Percentiles rank a stretch among this genome's conserved stretches.
phyloP scores from a whole-genome alignment of 2,888 invertebrate genomes.

The Drosophila anomelani region DNA sequence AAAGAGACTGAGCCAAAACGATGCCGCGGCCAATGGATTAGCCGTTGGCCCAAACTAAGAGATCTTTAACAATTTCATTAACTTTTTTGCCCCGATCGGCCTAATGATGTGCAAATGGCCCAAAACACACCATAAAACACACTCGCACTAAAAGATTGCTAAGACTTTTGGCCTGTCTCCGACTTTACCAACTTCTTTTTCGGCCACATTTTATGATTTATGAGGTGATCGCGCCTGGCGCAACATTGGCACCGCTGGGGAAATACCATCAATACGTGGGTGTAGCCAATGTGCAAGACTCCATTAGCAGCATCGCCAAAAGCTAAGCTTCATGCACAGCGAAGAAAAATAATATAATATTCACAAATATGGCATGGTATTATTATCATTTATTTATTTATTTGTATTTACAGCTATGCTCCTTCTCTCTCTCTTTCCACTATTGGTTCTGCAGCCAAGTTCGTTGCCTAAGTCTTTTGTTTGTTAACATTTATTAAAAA shows the following conservation, averaged over 20 bases:
- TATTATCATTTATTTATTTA: not conserved
- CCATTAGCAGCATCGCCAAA: conserved; percentile 37
- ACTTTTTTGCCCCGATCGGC: conserved; percentile 44
- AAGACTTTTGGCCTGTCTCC: conserved; percentile 28
- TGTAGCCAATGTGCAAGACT: conserved; percentile 36
- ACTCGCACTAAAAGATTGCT: conserved; percentile 23
- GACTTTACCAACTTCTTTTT: conserved; percentile 40
- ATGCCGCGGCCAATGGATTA: conserved; percentile 43
- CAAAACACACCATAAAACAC: conserved; percentile 47
- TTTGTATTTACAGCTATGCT: not conserved
- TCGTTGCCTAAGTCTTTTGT: conserved; percentile 72
- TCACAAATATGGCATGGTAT: not conserved
- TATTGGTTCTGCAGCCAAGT: conserved; percentile 40
- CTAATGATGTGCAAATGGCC: conserved; percentile 66
- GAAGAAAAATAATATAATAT: not conserved
- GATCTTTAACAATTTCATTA: conserved; percentile 48
- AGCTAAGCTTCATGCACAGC: not conserved
- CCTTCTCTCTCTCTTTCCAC: too few relatives aligned
- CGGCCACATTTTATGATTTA: conserved; percentile 66
- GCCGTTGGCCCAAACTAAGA: conserved; percentile 18
- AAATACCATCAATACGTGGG: conserved; percentile 55
- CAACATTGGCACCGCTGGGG: conserved; percentile 48
- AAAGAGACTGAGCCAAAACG: conserved; percentile 16
- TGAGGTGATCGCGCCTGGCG: conserved; percentile 64
- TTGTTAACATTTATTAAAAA: conserved; percentile 18